Percentiles rank a stretch among this genome's conserved stretches.
Evolutionary conservation across 2,113 vertebrate genomes (phyloP).

Genomic region (Odocoileus virginianus): DNA sequence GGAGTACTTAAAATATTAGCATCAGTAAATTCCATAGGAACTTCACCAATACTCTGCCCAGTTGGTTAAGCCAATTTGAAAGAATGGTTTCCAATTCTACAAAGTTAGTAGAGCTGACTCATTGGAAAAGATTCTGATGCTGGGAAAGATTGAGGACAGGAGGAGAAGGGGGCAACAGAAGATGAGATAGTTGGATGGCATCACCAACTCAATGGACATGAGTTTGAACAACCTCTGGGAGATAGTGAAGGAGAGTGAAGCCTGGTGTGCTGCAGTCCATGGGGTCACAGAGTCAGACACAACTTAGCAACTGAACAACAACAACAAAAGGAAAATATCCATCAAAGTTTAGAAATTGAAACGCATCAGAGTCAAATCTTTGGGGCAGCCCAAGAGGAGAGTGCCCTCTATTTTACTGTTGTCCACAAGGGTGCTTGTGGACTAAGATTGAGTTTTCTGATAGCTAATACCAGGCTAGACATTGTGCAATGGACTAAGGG

Average conservation of each 20-base stretch:
- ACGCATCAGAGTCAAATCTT: not conserved
- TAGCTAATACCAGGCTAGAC: not conserved
- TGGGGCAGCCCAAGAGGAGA: not conserved
- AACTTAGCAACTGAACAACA: not conserved
- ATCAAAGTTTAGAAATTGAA: not conserved
- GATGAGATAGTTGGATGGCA: not conserved
- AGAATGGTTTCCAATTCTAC: conserved; percentile 5
- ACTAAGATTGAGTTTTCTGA: not conserved
- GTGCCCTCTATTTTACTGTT: not conserved
- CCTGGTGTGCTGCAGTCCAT: not conserved
- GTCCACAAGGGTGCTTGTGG: not conserved
- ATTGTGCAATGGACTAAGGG: not conserved
- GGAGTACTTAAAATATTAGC: conserved; percentile 47
- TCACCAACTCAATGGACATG: not conserved
- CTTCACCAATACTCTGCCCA: conserved; percentile 1
- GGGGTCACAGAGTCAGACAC: not conserved
- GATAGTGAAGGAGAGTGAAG: not conserved
- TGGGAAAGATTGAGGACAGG: not conserved
- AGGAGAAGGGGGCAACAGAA: not conserved
- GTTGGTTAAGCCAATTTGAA: not conserved
- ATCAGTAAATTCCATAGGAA: conserved; percentile 4
- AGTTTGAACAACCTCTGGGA: not conserved
- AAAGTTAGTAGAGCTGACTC: not conserved
- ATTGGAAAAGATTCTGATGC: not conserved
- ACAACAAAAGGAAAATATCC: not conserved